phyloP scores from a whole-genome alignment of 2,888 invertebrate genomes.

The Helleia helle region DNA sequence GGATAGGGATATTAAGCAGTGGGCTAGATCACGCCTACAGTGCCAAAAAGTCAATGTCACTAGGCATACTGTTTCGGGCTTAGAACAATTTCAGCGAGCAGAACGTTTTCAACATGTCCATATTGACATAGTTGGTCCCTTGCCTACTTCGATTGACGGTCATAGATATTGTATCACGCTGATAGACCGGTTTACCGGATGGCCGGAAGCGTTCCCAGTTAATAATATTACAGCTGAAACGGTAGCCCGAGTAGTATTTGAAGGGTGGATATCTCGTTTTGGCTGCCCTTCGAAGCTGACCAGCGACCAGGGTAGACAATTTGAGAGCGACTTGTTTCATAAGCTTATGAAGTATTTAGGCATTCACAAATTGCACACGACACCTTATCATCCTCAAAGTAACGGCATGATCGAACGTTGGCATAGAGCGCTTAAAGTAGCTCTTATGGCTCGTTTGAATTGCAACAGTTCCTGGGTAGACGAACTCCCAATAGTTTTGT shows the following conservation, averaged over 20 bases:
- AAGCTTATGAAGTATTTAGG: conserved; percentile 10
- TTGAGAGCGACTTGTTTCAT: background rate
- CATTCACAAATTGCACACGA: conserved; percentile 15
- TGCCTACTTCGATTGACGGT: conserved; percentile 14
- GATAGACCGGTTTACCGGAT: conserved; percentile 18
- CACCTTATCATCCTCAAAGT: conserved; percentile 18
- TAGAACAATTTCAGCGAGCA: conserved; percentile 3
- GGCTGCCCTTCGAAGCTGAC: background rate
- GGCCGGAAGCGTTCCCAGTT: conserved; percentile 23
- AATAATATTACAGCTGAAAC: background rate
- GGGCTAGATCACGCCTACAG: conserved; percentile 9
- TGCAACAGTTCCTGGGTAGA: conserved; percentile 13
- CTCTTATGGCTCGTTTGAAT: conserved; percentile 15
- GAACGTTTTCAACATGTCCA: conserved; percentile 19
- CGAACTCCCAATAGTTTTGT: conserved; percentile 16
- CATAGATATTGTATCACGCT: conserved; percentile 16
- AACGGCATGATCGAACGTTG: conserved; percentile 22
- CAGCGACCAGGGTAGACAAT: background rate
- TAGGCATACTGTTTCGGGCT: conserved; percentile 12
- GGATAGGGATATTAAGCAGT: conserved; percentile 9
- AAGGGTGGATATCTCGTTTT: background rate
- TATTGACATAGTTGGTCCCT: conserved; percentile 17
- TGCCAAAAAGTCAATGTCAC: conserved; percentile 12
- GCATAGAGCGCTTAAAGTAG: conserved; percentile 21
- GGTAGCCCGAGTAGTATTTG: conserved; percentile 11